A percentile compares a stretch with the other conserved stretches of the same genome.
Conservation (phyloP, 37 sponge, comb jelly and placozoan genomes). For the Oopsacas minuta region DNA sequence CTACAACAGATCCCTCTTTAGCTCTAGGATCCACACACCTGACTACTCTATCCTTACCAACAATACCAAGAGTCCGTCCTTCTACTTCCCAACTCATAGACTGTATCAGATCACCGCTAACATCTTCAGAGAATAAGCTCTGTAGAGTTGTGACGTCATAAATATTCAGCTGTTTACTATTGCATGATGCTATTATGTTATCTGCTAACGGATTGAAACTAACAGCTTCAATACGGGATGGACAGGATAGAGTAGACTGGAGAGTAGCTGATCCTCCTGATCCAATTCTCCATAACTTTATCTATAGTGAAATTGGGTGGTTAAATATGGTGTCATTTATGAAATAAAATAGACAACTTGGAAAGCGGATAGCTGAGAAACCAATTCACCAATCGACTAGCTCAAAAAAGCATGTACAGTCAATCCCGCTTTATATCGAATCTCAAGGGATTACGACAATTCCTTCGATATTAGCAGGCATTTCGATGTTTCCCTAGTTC, state of each 20-base stretch:
- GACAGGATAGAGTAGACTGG: background rate
- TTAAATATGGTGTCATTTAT: background rate
- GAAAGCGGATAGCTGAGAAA: no score
- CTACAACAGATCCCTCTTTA: slow-evolving; percentile 6
- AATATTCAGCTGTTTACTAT: background rate
- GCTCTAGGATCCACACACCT: slow-evolving; percentile 10
- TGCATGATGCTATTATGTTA: background rate
- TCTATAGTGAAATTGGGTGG: slow-evolving; percentile 19
- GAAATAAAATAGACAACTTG: no score
- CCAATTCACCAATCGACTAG: no score
- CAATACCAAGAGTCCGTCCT: background rate
- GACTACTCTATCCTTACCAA: background rate
- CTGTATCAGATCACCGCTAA: background rate
- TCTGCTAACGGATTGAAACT: background rate
- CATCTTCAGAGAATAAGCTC: background rate
- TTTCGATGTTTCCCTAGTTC: no score
- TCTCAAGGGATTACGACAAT: no score
- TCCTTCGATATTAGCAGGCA: no score
- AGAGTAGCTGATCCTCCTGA: background rate
- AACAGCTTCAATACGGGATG: background rate
- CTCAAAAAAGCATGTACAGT: no score
- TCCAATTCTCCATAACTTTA: slow-evolving; percentile 61
- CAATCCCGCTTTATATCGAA: no score
- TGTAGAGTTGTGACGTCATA: background rate
- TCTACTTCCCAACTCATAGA: background rate